Evolutionary conservation across 2,113 vertebrate species (phyloP).

Genomic region (Aplodontia rufa): DNA sequence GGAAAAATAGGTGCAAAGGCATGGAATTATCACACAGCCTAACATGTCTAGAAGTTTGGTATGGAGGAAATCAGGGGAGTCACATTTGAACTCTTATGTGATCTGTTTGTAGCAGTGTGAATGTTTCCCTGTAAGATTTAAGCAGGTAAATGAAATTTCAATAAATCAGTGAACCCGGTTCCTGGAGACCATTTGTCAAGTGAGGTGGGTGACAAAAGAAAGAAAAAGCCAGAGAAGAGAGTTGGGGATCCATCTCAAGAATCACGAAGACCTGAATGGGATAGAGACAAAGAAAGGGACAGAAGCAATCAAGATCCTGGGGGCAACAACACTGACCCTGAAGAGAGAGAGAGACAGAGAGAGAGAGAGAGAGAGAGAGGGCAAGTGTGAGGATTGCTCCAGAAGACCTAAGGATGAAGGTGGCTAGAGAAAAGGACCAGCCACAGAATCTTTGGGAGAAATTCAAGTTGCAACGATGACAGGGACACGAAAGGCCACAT

Average conservation of each 20-base stretch:
- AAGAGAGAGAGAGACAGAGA: neutral
- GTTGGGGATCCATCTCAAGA: neutral
- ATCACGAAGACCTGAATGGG: neutral
- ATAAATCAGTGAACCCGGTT: too few species aligned
- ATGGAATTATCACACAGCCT: neutral
- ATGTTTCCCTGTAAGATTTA: neutral
- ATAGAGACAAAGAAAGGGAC: neutral
- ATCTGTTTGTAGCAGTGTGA: neutral
- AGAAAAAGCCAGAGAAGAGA: neutral
- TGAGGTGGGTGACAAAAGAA: neutral
- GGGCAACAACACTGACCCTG: neutral
- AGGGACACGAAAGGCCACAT: too few species aligned
- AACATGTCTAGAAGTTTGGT: neutral
- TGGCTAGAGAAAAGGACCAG: too few species aligned
- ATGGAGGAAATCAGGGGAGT: neutral
- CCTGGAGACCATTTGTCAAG: neutral
- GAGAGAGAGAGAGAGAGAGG: neutral
- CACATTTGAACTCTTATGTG: neutral
- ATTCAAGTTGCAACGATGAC: neutral
- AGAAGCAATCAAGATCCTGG: neutral
- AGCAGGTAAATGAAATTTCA: conserved; percentile 3
- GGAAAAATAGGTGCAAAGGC: neutral
- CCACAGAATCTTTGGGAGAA: neutral
- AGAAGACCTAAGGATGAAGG: neutral
- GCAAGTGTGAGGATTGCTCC: neutral